These are phyloP conservation scores for Chelon labrosus DNA, from an alignment of 2,797 vertebrate species.

Conservation along the genomic window DNA sequence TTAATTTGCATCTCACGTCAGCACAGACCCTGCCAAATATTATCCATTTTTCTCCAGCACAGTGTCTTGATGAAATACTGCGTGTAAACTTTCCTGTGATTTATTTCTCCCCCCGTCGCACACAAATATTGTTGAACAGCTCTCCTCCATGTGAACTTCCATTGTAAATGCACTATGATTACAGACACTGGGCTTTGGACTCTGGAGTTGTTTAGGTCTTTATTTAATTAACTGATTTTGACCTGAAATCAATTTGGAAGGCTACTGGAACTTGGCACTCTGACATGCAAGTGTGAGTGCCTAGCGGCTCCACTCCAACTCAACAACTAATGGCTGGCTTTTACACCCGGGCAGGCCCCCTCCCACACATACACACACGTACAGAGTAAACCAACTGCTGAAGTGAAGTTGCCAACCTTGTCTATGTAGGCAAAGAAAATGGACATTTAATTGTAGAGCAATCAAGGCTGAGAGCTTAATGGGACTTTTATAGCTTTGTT, in stretches of 20 bases:
- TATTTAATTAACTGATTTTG: constrained; percentile 65
- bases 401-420: constrained; percentile 62
- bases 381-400: constrained; percentile 48
- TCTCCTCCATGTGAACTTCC: neutral
- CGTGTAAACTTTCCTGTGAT: neutral
- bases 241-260: constrained; percentile 62
- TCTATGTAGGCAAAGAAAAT: constrained; percentile 75
- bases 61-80: neutral
- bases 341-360: constrained; percentile 25
- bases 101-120: constrained; percentile 22
- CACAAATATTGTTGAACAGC: constrained; percentile 24
- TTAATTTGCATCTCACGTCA: neutral
- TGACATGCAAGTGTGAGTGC: constrained; percentile 41
- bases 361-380: constrained; percentile 12
- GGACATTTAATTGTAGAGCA: constrained; percentile 79
- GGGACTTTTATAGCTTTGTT: constrained; percentile 73
- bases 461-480: constrained; percentile 79
- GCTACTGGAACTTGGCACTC: constrained; percentile 46
- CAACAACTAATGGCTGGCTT: constrained; percentile 50
- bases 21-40: neutral
- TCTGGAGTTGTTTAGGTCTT: constrained; percentile 36
- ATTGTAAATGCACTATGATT: constrained; percentile 33
- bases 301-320: constrained; percentile 49
- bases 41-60: neutral
- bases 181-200: constrained; percentile 27